Evolutionary conservation across 2,888 invertebrate species (phyloP).

Genomic region (Dysmachus trigonus): DNA sequence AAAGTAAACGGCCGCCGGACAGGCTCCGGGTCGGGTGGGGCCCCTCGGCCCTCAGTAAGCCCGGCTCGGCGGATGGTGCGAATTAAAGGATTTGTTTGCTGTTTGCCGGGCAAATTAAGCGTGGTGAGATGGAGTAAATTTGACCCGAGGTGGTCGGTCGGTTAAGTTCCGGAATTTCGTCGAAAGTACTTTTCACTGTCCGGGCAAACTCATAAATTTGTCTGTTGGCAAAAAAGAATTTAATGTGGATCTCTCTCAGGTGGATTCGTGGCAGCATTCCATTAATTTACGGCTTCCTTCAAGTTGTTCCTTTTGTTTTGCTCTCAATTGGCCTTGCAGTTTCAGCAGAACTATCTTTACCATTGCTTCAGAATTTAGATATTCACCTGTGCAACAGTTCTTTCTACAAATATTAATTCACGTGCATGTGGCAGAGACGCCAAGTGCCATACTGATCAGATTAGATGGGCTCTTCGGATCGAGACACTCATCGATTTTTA

Average conservation of each 20-base stretch:
- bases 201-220: conserved; percentile 8
- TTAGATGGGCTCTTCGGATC: too few relatives aligned
- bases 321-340: not conserved
- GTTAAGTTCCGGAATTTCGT: conserved; percentile 40
- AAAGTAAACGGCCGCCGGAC: conserved; percentile 36
- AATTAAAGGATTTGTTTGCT: conserved; percentile 45
- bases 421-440: too few relatives aligned
- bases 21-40: not conserved
- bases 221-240: conserved; percentile 5
- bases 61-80: conserved; percentile 31
- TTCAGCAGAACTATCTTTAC: not conserved
- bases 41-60: conserved; percentile 16
- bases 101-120: conserved; percentile 45
- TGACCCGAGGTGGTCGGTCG: conserved; percentile 44
- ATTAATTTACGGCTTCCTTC: not conserved
- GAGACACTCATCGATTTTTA: too few relatives aligned
- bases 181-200: conserved; percentile 36
- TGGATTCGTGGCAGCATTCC: not conserved
- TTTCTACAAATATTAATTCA: too few relatives aligned
- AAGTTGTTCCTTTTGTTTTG: not conserved
- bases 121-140: conserved; percentile 46
- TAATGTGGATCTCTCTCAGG: not conserved
- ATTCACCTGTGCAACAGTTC: not conserved
- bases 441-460: too few relatives aligned
- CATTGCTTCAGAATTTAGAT: not conserved